Conservation (phyloP, 2,113 vertebrate species). For the Carlito syrichta region DNA sequence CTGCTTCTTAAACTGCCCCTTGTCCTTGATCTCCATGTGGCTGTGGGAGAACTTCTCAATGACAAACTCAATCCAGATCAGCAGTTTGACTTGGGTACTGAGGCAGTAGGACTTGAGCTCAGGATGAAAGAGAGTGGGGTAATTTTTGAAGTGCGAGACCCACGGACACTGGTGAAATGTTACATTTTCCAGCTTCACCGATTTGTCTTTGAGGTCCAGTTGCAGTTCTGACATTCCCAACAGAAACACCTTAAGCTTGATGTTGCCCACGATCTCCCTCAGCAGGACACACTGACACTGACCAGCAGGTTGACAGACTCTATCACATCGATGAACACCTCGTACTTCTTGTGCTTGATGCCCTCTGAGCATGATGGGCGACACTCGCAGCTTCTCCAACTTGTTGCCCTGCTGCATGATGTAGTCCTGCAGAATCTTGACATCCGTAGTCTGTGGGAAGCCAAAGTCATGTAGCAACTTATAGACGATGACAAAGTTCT, state of each 20-base stretch:
- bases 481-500: slow-evolving; percentile 95
- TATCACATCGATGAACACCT: slow-evolving; percentile 96
- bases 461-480: slow-evolving; percentile 97
- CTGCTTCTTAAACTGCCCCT: slow-evolving; percentile 98
- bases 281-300: slow-evolving; percentile 88
- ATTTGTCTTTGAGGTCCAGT: slow-evolving; percentile 92
- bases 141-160: slow-evolving; percentile 92
- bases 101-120: slow-evolving; percentile 97
- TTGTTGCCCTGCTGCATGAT: slow-evolving; percentile 94
- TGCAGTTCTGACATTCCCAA: slow-evolving; percentile 94
- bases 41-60: slow-evolving; percentile 97
- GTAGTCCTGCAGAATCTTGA: slow-evolving; percentile 97
- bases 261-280: slow-evolving; percentile 91
- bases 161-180: slow-evolving; percentile 96
- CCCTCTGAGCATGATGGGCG: slow-evolving; percentile 94
- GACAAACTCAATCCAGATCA: slow-evolving; percentile 81
- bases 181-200: slow-evolving; percentile 93
- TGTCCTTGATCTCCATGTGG: slow-evolving; percentile 95
- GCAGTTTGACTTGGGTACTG: slow-evolving; percentile 86
- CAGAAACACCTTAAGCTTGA: slow-evolving; percentile 92
- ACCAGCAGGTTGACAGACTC: slow-evolving; percentile 95
- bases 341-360: slow-evolving; percentile 95
- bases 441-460: slow-evolving; percentile 95
- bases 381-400: slow-evolving; percentile 90
- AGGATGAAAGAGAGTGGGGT: slow-evolving; percentile 95